phyloP scores from a whole-genome alignment of 1,140 invertebrate species.

The Cecropterus lyciades region DNA sequence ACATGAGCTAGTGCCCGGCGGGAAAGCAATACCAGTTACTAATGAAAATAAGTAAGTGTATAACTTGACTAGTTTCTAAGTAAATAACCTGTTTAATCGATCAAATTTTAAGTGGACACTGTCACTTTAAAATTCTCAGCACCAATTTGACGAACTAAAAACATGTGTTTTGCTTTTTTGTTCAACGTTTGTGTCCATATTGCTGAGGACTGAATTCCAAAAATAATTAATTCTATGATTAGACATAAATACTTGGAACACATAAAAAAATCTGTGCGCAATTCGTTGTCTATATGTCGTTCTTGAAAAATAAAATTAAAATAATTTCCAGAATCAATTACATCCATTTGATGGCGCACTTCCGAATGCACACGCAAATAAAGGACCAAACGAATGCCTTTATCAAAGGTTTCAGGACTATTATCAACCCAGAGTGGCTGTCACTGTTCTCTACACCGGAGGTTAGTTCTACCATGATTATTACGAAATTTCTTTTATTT shows the following conservation, averaged over 20 bases:
- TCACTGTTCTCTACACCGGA: constrained; percentile 98
- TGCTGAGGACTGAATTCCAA: too few species aligned
- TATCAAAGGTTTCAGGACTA: constrained; percentile 97
- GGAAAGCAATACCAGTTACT: constrained; percentile 95
- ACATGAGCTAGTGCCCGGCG: constrained; percentile 96
- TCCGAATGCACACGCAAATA: constrained; percentile 98
- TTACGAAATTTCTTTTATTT: too few species aligned
- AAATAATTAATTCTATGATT: too few species aligned
- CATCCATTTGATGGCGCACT: constrained; percentile 99
- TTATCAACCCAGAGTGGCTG: constrained; percentile 98
- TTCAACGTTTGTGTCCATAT: too few species aligned
- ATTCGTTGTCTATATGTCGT: neutral
- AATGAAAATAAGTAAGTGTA: constrained; percentile 96
- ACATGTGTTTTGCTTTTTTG: too few species aligned
- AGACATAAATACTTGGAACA: too few species aligned
- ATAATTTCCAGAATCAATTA: constrained; percentile 93
- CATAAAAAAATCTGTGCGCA: too few species aligned
- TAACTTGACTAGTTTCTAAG: too few species aligned
- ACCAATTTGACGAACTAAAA: too few species aligned
- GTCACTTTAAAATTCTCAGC: too few species aligned
- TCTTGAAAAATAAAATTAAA: constrained; percentile 12
- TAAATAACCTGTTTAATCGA: too few species aligned
- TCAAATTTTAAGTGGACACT: too few species aligned
- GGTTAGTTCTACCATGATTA: constrained; percentile 79
- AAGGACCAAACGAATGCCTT: constrained; percentile 98